Evolutionary conservation across 2,888 invertebrate genomes (phyloP).

Genomic region (Aporophyla lueneburgensis): DNA sequence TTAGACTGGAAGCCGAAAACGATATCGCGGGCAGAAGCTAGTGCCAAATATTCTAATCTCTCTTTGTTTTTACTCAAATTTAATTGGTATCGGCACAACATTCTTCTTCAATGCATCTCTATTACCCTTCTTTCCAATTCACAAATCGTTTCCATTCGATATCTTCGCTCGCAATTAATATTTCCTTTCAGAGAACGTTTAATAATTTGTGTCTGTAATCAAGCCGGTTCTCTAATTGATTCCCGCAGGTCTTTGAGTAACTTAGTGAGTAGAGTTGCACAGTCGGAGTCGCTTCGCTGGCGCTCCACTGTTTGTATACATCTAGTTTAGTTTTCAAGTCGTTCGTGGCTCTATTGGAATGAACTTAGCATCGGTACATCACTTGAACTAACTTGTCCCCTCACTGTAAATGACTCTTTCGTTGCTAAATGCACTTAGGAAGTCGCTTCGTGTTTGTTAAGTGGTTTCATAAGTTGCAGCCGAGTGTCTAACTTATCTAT

Average conservation of each 20-base stretch:
- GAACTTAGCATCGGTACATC: constrained; percentile 3
- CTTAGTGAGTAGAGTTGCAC: constrained; percentile 2
- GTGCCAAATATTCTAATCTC: neutral
- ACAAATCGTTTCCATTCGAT: neutral
- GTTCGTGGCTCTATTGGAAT: constrained; percentile 1
- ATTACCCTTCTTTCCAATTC: neutral
- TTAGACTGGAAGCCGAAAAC: no score
- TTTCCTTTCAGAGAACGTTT: neutral
- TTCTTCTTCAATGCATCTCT: neutral
- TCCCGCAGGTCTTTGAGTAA: neutral
- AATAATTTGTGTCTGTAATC: neutral
- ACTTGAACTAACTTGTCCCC: constrained; percentile 17
- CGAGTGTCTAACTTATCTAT: neutral
- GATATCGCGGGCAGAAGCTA: no score
- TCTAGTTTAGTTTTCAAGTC: constrained; percentile 43
- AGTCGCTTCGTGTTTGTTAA: constrained; percentile 14
- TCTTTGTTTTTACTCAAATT: neutral
- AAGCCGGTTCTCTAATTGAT: constrained; percentile 28
- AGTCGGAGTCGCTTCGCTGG: no score
- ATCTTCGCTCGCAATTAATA: neutral
- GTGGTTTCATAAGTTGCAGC: neutral
- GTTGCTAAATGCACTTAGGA: constrained; percentile 16
- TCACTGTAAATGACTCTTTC: constrained; percentile 11
- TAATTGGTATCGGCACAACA: neutral
- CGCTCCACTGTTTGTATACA: constrained; percentile 12